phyloP scores from a whole-genome alignment of 2,113 vertebrate genomes.

The Bostrychus sinensis region DNA sequence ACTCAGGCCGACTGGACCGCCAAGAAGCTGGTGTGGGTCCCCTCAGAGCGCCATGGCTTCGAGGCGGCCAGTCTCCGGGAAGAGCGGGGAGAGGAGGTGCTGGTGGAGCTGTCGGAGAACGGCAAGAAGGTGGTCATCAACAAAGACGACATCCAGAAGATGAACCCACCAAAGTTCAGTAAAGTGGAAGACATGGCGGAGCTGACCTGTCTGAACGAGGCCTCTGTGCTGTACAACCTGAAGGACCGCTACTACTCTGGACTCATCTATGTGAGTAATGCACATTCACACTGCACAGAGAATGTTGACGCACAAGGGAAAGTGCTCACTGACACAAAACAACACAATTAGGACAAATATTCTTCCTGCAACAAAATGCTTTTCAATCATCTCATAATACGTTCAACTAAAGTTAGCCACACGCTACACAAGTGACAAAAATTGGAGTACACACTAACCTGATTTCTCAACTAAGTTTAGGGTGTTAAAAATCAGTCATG shows the following conservation, averaged over 20 bases:
- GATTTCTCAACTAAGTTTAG: too few species aligned
- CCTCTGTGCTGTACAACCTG: slow-evolving; percentile 94
- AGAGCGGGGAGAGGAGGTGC: slow-evolving; percentile 91
- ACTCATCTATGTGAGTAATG: slow-evolving; percentile 93
- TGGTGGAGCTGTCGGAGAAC: slow-evolving; percentile 93
- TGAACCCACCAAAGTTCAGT: slow-evolving; percentile 98
- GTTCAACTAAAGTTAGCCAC: too few species aligned
- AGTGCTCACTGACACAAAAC: neutral
- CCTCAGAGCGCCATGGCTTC: slow-evolving; percentile 94
- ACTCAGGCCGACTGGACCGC: slow-evolving; percentile 98
- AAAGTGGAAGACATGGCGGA: slow-evolving; percentile 99
- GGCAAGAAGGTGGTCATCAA: slow-evolving; percentile 93
- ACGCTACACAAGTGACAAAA: too few species aligned
- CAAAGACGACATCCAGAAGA: slow-evolving; percentile 98
- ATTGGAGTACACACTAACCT: too few species aligned
- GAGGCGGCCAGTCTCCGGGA: slow-evolving; percentile 94
- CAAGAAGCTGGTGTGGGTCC: slow-evolving; percentile 95
- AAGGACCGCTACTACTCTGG: slow-evolving; percentile 98
- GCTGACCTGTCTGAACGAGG: slow-evolving; percentile 94
- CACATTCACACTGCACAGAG: neutral
- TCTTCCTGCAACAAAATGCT: neutral
- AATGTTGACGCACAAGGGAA: neutral
- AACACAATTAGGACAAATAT: neutral
- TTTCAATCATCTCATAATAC: too few species aligned
- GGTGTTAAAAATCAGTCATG: too few species aligned